Base-by-base conservation (phyloP, 2,797 vertebrate genomes). In the Rhyacichthys aspro region DNA sequence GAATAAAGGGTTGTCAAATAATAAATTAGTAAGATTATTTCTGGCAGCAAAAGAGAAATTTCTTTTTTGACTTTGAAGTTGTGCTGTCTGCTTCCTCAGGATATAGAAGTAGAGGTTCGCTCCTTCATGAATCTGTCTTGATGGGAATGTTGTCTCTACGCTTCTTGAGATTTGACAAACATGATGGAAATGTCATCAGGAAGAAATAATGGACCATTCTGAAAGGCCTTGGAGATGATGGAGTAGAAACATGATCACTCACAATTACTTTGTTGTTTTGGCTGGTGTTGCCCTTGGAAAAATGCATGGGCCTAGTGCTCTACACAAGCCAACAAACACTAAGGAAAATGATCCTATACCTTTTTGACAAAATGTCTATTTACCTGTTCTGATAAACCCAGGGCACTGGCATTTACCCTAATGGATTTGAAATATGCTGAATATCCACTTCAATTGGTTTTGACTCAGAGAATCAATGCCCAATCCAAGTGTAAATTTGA, bases 151-250 rank as follows among this genome's bases (percentile, higher is more conserved):
- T 38, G 41, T 60, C 65, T 60, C 65, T 70, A 55, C 34, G 71
- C 55, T 66, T 57, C 52, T 1, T 0, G 11, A 47, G 62, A 74
- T 78, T 71, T 79, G 47, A 70, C 71, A 88, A 75, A 64, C 55
- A 49, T 55, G 70, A 76, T 58, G 70, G 43, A 74, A 41, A 63
- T 42, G 58, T 56, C 55, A 72, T 48, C 56, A 57, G 53, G 63
- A 59, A 44, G 48, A 57, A 63, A 46, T 66, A 63, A 72, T 55
- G 33, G 59, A 45, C 1, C 15, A 59, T 69, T 77, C 54, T 67
- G 45, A 65, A 70, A 66, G 44, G 63, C 63, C 75, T 76, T 66
- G 67, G 59, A 32, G 43, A 69, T 78, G 77, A 82, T 76, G 50
- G 71, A 83, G 55, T 39, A 63, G 53, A 41, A 34, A 42, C 39